phyloP scores from a whole-genome alignment of 2,113 vertebrate genomes.

The Rhinogobius similis region DNA sequence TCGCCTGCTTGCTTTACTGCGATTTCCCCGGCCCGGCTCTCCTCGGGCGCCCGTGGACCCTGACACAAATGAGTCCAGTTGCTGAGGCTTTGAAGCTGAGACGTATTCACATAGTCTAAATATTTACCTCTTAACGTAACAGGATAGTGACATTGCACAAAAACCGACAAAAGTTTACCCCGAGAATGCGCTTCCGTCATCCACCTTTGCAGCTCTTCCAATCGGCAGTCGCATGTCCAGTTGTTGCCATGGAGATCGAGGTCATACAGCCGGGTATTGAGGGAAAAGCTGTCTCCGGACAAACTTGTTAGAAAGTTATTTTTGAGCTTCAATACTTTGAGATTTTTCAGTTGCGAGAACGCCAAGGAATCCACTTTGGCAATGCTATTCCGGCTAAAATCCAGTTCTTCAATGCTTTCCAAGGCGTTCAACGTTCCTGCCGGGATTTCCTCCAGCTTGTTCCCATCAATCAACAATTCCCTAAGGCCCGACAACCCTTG shows the following conservation, averaged over 20 bases:
- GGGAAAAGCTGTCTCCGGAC: conserved; percentile 81
- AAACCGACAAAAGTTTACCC: conserved; percentile 86
- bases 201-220: conserved; percentile 86
- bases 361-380: conserved; percentile 75
- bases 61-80: conserved; percentile 63
- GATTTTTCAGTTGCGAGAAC: conserved; percentile 76
- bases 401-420: conserved; percentile 83
- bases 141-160: conserved; percentile 87
- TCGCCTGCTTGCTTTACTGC: conserved; percentile 37
- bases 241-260: conserved; percentile 90
- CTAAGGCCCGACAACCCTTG: conserved; percentile 82
- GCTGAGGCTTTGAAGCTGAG: conserved; percentile 74
- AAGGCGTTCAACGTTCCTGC: conserved; percentile 83
- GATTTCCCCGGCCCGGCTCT: conserved; percentile 49
- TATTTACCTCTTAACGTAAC: conserved; percentile 84
- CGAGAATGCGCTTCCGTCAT: conserved; percentile 84
- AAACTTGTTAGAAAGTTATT: conserved; percentile 86
- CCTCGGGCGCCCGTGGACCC: conserved; percentile 41
- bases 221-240: conserved; percentile 92
- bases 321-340: conserved; percentile 87
- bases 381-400: conserved; percentile 87
- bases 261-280: conserved; percentile 82
- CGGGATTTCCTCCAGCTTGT: conserved; percentile 84
- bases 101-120: conserved; percentile 87
- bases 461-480: conserved; percentile 87